Conservation (phyloP, 2,797 vertebrate species). For the Mormyrops boulengeri region DNA sequence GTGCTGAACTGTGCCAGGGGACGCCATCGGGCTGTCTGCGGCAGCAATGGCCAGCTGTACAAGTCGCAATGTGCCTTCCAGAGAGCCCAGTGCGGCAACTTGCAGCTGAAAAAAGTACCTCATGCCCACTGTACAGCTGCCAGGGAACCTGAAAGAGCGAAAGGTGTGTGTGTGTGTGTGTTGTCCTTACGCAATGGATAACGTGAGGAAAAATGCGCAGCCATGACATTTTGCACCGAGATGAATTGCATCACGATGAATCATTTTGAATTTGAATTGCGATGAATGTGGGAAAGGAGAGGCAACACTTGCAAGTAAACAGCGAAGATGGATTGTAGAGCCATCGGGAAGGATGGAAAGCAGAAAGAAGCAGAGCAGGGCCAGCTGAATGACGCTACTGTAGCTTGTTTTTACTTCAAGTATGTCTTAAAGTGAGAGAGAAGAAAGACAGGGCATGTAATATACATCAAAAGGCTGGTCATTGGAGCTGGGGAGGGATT, state of each 20-base stretch:
- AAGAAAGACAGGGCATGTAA: not conserved
- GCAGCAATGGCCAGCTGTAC: constrained; percentile 51
- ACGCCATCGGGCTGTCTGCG: constrained; percentile 44
- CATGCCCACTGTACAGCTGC: constrained; percentile 42
- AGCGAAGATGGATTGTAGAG: not conserved
- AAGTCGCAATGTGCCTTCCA: constrained; percentile 52
- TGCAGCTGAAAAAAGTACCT: constrained; percentile 36
- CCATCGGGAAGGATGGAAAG: not conserved
- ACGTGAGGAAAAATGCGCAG: not conserved
- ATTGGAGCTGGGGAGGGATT: not conserved
- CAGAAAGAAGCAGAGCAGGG: not conserved
- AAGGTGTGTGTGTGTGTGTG: not conserved
- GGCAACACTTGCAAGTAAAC: not conserved
- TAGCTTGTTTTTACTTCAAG: not conserved
- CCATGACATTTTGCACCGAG: not conserved
- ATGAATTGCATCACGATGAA: not conserved
- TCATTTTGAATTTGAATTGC: not conserved
- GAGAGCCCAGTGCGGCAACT: constrained; percentile 50
- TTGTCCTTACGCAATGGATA: not conserved
- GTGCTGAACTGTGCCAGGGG: constrained; percentile 49
- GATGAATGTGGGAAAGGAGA: not conserved
- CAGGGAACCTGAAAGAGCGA: constrained; percentile 1
- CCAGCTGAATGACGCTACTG: not conserved
- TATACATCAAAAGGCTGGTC: not conserved
- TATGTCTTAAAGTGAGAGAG: not conserved